phyloP scores from a whole-genome alignment of 2,888 invertebrate species.

The Drosophila greeni region DNA sequence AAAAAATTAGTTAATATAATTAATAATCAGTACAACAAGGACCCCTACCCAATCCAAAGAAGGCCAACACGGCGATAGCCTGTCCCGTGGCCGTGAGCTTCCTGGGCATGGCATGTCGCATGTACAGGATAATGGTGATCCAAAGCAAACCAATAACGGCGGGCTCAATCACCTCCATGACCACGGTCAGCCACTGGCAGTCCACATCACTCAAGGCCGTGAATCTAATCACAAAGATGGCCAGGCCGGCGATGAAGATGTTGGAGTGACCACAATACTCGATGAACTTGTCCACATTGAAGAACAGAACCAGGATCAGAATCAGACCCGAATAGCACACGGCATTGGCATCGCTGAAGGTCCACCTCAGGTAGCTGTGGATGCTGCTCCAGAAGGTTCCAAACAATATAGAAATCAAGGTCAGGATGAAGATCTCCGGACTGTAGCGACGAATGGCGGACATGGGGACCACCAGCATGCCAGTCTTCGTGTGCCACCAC shows the following conservation, averaged over 20 bases:
- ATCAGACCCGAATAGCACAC: constrained; percentile 66
- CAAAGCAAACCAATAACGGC: constrained; percentile 88
- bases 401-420: constrained; percentile 84
- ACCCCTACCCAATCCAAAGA: constrained; percentile 85
- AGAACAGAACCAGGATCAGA: constrained; percentile 73
- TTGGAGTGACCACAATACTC: constrained; percentile 91
- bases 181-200: constrained; percentile 83
- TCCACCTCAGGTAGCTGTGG: constrained; percentile 88
- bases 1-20: not conserved
- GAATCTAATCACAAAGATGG: constrained; percentile 88
- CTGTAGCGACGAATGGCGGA: constrained; percentile 87
- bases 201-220: constrained; percentile 82
- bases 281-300: constrained; percentile 88
- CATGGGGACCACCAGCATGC: constrained; percentile 88
- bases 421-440: constrained; percentile 85
- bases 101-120: constrained; percentile 88
- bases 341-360: constrained; percentile 74
- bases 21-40: too few species aligned
- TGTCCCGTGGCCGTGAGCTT: constrained; percentile 88
- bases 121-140: constrained; percentile 88
- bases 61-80: constrained; percentile 87
- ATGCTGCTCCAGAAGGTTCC: constrained; percentile 90
- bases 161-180: constrained; percentile 86
- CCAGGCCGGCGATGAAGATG: constrained; percentile 89
- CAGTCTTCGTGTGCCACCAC: constrained; percentile 92